Conservation (phyloP, 2,888 invertebrate species). For the Dynastes hyllus region DNA sequence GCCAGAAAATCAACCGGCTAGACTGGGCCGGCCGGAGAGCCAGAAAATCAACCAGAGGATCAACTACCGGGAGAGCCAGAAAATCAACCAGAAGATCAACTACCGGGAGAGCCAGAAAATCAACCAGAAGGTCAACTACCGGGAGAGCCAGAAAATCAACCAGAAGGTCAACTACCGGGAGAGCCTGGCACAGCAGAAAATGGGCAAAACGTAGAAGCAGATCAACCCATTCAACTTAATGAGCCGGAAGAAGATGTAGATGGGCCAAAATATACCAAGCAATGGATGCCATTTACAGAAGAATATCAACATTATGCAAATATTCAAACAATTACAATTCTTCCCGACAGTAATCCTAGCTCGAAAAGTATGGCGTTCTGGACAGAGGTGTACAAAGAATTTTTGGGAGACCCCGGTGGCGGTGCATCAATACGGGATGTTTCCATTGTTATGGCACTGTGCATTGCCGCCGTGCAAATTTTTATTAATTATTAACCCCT, state of each 20-base stretch:
- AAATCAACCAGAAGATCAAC: background rate
- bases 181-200: background rate
- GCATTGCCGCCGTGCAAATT: background rate
- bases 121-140: background rate
- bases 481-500: background rate
- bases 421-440: background rate
- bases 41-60: slow-evolving; percentile 25
- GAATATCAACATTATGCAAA: slow-evolving; percentile 59
- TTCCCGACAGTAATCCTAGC: slow-evolving; percentile 59
- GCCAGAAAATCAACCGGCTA: too few relatives aligned
- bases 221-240: too few relatives aligned
- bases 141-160: slow-evolving; percentile 48
- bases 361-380: slow-evolving; percentile 62
- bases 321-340: slow-evolving; percentile 60
- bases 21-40: too few relatives aligned
- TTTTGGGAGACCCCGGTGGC: background rate
- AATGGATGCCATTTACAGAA: slow-evolving; percentile 61
- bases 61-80: slow-evolving; percentile 44
- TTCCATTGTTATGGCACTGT: slow-evolving; percentile 4
- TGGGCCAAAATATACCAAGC: background rate
- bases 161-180: background rate
- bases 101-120: slow-evolving; percentile 47
- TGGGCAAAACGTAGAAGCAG: too few relatives aligned
- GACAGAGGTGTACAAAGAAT: slow-evolving; percentile 55
- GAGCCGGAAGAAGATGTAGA: too few relatives aligned